Evolutionary conservation across 2,888 invertebrate species (phyloP).

Genomic region (Oscheius sp.): DNA sequence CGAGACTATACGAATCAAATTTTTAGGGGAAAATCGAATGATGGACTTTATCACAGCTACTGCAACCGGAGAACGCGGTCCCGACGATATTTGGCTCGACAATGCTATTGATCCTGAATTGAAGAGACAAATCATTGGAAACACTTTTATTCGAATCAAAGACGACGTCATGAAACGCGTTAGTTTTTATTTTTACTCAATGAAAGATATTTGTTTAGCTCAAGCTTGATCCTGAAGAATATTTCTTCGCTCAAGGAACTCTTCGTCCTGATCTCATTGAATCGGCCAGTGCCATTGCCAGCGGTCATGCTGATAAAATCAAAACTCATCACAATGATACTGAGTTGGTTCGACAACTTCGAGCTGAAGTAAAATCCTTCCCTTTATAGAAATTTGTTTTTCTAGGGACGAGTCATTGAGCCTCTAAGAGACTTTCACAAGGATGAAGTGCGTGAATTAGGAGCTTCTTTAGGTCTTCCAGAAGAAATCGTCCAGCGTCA

Average conservation of each 20-base stretch:
- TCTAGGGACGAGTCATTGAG: constrained; percentile 87
- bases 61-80: constrained; percentile 26
- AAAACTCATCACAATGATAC: constrained; percentile 99
- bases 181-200: constrained; percentile 20
- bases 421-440: constrained; percentile 99
- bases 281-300: constrained; percentile 83
- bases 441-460: constrained; percentile 90
- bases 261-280: constrained; percentile 96
- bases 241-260: constrained; percentile 76
- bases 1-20: neutral
- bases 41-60: constrained; percentile 57
- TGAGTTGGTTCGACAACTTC: constrained; percentile 84
- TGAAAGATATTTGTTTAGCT: constrained; percentile 73
- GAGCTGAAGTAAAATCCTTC: constrained; percentile 72
- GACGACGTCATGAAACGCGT: constrained; percentile 56
- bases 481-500: constrained; percentile 85
- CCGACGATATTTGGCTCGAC: constrained; percentile 43
- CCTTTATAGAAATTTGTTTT: neutral
- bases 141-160: constrained; percentile 87
- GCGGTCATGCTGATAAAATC: constrained; percentile 87
- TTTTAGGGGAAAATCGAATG: constrained; percentile 60
- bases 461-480: constrained; percentile 88
- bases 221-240: constrained; percentile 85
- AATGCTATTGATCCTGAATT: constrained; percentile 84
- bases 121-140: constrained; percentile 97